These are phyloP conservation scores for Dolichomitus sp. DNA, from an alignment of 2,888 invertebrate species.

Conservation along the genomic window DNA sequence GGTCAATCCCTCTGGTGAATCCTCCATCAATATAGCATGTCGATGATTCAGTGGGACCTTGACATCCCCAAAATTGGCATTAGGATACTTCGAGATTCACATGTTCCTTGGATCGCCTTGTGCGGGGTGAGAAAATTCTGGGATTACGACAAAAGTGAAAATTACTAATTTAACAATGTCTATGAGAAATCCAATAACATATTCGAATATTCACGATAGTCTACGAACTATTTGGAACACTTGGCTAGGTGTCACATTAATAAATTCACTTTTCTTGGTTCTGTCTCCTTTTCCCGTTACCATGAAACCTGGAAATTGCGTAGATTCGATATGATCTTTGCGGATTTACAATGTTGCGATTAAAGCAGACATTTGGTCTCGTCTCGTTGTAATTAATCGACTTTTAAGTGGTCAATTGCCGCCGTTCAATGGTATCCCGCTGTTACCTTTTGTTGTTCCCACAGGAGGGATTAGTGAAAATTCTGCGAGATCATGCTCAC, in stretches of 20 bases:
- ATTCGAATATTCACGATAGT: neutral
- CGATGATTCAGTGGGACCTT: constrained; percentile 15
- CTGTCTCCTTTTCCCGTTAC: neutral
- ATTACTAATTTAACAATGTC: neutral
- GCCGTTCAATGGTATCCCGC: constrained; percentile 42
- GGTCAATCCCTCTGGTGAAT: neutral
- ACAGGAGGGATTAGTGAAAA: constrained; percentile 65
- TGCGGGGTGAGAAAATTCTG: neutral
- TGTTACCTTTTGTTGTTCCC: constrained; percentile 50
- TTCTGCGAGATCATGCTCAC: constrained; percentile 78
- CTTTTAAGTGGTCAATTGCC: constrained; percentile 84
- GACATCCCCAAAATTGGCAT: constrained; percentile 1
- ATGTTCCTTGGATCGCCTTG: neutral
- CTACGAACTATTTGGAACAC: neutral
- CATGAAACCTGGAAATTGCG: neutral
- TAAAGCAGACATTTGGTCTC: neutral
- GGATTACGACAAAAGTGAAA: neutral
- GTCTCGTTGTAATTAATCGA: constrained; percentile 80
- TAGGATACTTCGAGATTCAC: neutral
- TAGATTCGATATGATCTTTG: neutral
- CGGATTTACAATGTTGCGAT: neutral
- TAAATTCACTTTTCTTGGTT: neutral
- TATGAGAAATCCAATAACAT: neutral
- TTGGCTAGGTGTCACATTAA: neutral
- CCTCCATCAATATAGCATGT: constrained; percentile 5